A percentile compares a stretch with the other conserved stretches of the same genome.
phyloP scores from a whole-genome alignment of 2,797 vertebrate species.

The Catharus ustulatus region DNA sequence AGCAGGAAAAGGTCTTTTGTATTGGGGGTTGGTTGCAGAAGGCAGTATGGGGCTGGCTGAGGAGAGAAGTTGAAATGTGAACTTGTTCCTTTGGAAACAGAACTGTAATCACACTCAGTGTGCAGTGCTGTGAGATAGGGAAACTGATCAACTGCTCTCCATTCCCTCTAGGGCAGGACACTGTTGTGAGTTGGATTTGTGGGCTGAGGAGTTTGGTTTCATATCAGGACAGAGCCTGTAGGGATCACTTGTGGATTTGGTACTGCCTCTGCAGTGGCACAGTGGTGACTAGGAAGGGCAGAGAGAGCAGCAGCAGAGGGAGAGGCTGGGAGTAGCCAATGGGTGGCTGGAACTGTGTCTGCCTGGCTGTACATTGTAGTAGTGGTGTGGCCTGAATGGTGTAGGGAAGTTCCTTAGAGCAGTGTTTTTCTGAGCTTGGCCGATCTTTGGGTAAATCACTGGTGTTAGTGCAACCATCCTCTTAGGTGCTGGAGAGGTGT shows the following conservation, averaged over 20 bases:
- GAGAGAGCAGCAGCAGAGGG: neutral
- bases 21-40: neutral
- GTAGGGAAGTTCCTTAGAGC: neutral
- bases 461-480: neutral
- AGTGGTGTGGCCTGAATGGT: neutral
- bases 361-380: neutral
- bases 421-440: neutral
- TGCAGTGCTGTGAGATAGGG: neutral
- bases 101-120: neutral
- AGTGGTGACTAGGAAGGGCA: neutral
- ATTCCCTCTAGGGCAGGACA: fast-evolving
- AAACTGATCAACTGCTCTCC: neutral
- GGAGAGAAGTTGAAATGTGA: neutral
- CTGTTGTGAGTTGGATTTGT: neutral
- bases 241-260: neutral
- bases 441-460: neutral
- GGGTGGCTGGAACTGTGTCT: neutral
- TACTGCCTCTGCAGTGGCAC: neutral
- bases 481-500: neutral
- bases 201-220: neutral
- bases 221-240: neutral
- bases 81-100: neutral
- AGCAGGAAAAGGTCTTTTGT: neutral
- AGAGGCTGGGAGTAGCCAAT: neutral
- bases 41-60: neutral